Evolutionary conservation across 1,140 invertebrate genomes (phyloP), one percentile per base, ranked within the genome.

Genomic region (Lepidotrigona ventralis): DNA sequence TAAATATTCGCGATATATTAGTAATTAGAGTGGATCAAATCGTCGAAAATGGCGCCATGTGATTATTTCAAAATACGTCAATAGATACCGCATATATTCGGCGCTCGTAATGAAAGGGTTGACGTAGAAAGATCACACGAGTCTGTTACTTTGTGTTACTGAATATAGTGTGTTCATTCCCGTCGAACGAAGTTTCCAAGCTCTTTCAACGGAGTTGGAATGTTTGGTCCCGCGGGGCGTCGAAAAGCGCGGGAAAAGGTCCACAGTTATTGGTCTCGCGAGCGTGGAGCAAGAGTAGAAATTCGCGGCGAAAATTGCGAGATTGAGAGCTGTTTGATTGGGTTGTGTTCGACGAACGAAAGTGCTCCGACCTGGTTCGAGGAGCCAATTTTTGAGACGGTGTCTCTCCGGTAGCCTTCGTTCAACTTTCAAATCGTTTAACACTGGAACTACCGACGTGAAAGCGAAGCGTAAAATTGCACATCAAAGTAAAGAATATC

Each of bases 161-260:
- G 39, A 46, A 8, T 8, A 8, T 46, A 8, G 39, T 6, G n/a
- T 68, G 51, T 46, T 72, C 26, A 53, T 73, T 64, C 68, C 53
- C 58, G 17, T 58, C 12, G 17, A 19, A 15, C 15, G 23, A 4
- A 60, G 58, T 46, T n/a, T n/a, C 23, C 1, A 68, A 51, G 4
- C 58, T 58, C 51, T 39, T 71, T 17, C 78, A 33, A 81, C 56
- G 33, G 72, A 81, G 80, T 76, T 76, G 23, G 6, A 29, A 56
- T 29, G 60, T 56, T 68, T 76, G 26, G 72, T 76, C 80, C 72
- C 72, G 63, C 33, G 80, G 56, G 80, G 14, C 23, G 39, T 46
- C 33, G 53, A 54, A 75, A 46, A 46, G 39, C 39, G 39, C 23
- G 19, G 53, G 39, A 54, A 66, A 81, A 46, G 60, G 14, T 53